Evolutionary conservation across 2,797 vertebrate genomes (phyloP).

Genomic region (Sebastes oblongus): DNA sequence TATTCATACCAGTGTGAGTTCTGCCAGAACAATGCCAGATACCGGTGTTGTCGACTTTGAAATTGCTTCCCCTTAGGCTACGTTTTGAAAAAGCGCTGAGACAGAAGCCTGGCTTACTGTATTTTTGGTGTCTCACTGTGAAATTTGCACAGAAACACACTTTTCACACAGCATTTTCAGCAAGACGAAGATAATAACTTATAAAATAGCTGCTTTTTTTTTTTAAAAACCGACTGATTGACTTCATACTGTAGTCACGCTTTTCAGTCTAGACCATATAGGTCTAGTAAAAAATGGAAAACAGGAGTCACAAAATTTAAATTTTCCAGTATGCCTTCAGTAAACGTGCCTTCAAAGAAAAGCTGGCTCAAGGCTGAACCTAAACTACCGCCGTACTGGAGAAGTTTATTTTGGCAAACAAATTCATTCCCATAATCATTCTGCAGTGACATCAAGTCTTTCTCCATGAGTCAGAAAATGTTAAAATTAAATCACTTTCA

Average conservation of each 20-base stretch:
- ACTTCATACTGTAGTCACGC: not conserved
- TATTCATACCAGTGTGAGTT: slow-evolving; percentile 37
- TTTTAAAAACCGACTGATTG: not conserved
- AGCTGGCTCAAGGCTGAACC: not conserved
- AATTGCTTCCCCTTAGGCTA: slow-evolving; percentile 22
- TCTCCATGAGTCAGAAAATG: slow-evolving; percentile 7
- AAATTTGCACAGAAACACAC: slow-evolving; percentile 11
- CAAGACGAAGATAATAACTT: not conserved
- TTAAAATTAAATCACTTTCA: not conserved
- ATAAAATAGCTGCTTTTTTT: not conserved
- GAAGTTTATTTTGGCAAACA: slow-evolving; percentile 4
- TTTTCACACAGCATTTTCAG: slow-evolving; percentile 13
- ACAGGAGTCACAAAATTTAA: not conserved
- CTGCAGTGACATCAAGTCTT: not conserved
- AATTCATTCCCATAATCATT: not conserved
- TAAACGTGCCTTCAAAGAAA: not conserved
- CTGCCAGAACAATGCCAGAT: slow-evolving; percentile 52
- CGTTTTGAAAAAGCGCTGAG: not conserved
- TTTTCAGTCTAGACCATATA: not conserved
- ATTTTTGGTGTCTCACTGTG: slow-evolving; percentile 2
- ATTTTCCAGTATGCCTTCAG: not conserved
- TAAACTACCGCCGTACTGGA: not conserved
- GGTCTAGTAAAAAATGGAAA: not conserved
- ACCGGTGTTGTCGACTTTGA: slow-evolving; percentile 27
- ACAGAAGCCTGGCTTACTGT: slow-evolving; percentile 15